phyloP scores from a whole-genome alignment of 92 coral and sea anemone species.

The Meandrina meandrites region DNA sequence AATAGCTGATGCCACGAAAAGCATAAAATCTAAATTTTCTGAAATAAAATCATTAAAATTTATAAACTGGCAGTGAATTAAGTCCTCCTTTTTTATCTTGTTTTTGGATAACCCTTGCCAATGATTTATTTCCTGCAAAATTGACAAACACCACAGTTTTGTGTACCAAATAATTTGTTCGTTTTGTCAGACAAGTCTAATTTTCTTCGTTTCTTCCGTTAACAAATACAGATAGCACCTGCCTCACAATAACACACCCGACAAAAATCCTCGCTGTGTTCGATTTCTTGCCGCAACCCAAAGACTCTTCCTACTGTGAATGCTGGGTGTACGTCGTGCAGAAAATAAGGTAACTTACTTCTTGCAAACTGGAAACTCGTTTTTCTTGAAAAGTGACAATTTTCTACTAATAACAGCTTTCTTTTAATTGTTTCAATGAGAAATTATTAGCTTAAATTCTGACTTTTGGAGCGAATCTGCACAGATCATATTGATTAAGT shows the following conservation, averaged over 20 bases:
- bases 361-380: no score
- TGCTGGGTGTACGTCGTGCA: background rate
- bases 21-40: background rate
- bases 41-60: background rate
- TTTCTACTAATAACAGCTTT: background rate
- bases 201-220: slow-evolving; percentile 14
- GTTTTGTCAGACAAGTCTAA: slow-evolving; percentile 27
- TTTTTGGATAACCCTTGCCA: background rate
- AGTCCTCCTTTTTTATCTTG: background rate
- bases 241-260: background rate
- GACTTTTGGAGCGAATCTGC: background rate
- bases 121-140: background rate
- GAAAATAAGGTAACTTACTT: slow-evolving; percentile 1
- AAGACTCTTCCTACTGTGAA: background rate
- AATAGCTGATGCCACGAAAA: background rate
- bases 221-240: slow-evolving; percentile 10
- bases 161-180: background rate
- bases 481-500: background rate
- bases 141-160: slow-evolving; percentile 1
- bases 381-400: background rate
- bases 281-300: background rate
- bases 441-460: background rate
- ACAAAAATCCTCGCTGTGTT: background rate
- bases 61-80: background rate
- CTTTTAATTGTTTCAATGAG: background rate